These are phyloP conservation scores for Metallyticus violacea DNA, from an alignment of 2,888 invertebrate genomes.

Conservation along the genomic window DNA sequence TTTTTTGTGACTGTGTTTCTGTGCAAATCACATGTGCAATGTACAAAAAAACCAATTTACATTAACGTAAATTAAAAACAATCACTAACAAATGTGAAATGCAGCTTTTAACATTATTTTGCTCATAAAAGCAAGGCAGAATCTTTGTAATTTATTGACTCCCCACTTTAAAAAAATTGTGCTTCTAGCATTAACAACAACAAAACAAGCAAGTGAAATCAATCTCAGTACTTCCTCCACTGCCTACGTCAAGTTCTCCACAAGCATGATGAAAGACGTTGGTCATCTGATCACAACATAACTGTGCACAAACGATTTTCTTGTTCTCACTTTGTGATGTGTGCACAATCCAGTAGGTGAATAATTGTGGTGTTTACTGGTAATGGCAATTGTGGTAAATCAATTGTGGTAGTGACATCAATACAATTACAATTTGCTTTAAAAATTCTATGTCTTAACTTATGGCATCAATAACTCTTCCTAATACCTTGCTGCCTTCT, in stretches of 20 bases:
- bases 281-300: constrained; percentile 16
- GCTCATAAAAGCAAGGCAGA: not conserved
- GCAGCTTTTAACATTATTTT: not conserved
- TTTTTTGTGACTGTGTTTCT: not conserved
- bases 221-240: not conserved
- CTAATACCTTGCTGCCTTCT: not conserved
- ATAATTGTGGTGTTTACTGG: not conserved
- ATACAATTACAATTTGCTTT: not conserved
- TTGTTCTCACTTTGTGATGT: not conserved
- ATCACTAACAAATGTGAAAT: not conserved
- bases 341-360: not conserved
- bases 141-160: not conserved
- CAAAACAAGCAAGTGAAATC: not conserved
- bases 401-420: not conserved
- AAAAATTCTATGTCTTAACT: not conserved
- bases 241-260: not conserved
- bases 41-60: not conserved
- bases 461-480: not conserved
- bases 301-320: not conserved
- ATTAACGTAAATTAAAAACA: not conserved
- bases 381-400: not conserved
- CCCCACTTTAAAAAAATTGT: not conserved
- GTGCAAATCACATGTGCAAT: not conserved
- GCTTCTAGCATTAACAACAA: not conserved
- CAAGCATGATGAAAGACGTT: constrained; percentile 23